Evolutionary conservation across 1,140 invertebrate species (phyloP), one percentile per base, ranked within the genome.

Genomic region (Carcinoscorpius rotundicauda): DNA sequence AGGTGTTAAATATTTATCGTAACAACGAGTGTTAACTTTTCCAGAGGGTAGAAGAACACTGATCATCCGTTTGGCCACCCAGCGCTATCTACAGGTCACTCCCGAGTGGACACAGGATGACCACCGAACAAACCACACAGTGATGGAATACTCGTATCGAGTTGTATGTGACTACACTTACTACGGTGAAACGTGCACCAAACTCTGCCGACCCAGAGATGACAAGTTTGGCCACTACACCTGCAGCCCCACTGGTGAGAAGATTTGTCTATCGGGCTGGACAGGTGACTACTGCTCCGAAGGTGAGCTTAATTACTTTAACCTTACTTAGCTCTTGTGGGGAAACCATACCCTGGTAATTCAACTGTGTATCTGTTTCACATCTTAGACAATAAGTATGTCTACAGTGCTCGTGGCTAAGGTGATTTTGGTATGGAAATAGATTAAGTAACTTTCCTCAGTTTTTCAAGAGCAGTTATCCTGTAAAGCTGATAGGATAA

Each of bases 191-290:
- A 89, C 88, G 53, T 98, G 95, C 78, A 87, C 87, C 69, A 88
- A 87, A 66, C 80, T 93, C 59, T 98, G 95, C 78, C 82, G 87
- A 64, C 89, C 93, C 3, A 82, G 93, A 50, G 87, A 96, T 74
- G 93, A 97, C 79, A 83, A 80, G 67, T 96, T 96, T 75, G 95
- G 95, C 1, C 94, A 97, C 78, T 97, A 92, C 80, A 89, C 84
- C 68, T 98, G 95, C 79, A 90, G 88, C n/a, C 82, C 87, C 50
- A 68, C 68, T 9, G 95, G 95, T 3, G 86, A 91, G 72, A 86
- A 87, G 61, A 86, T 93, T n/a, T 98, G 95, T 78, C 79, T 88
- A 59, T 83, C 86, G 9, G 95, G 95, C 57, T 98, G 94, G 94
- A 86, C 87, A 65, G 93, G 91, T 62, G 85, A 88, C 74, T 83